Evolutionary conservation across 2,888 invertebrate species (phyloP).

Genomic region (Nesidiocoris tenuis): DNA sequence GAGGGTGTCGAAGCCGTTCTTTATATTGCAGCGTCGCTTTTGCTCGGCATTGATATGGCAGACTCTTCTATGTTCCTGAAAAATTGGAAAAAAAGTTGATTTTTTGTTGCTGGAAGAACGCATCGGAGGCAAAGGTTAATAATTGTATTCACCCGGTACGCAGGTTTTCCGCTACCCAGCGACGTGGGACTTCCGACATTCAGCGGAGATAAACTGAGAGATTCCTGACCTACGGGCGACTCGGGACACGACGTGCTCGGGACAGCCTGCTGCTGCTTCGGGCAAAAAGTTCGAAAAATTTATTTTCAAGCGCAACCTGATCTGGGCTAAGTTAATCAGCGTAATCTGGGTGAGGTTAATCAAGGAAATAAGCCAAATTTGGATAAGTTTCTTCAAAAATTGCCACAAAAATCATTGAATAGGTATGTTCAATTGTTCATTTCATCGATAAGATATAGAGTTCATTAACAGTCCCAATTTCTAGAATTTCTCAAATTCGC

Average conservation of each 20-base stretch:
- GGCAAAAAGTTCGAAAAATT: no score
- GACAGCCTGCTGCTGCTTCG: constrained; percentile 15
- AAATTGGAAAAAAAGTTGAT: constrained; percentile 27
- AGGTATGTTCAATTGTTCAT: no score
- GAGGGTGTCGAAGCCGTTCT: constrained; percentile 92
- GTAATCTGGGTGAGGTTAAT: no score
- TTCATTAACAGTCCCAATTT: no score
- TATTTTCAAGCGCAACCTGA: no score
- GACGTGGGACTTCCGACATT: constrained; percentile 50
- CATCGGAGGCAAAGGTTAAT: no score
- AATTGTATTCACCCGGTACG: constrained; percentile 33
- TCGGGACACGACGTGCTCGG: constrained; percentile 29
- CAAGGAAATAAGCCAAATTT: no score
- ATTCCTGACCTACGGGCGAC: constrained; percentile 46
- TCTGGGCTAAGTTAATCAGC: no score
- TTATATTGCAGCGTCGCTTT: constrained; percentile 92
- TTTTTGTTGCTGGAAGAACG: constrained; percentile 47
- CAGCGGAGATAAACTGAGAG: constrained; percentile 50
- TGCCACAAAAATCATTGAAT: no score
- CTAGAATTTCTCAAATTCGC: no score
- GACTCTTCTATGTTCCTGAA: constrained; percentile 70
- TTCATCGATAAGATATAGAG: no score
- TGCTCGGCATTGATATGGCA: constrained; percentile 95
- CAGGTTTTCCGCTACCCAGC: constrained; percentile 26
- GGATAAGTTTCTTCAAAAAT: no score